Evolutionary conservation across 2,797 vertebrate species (phyloP).

Genomic region (Psittacula echo): DNA sequence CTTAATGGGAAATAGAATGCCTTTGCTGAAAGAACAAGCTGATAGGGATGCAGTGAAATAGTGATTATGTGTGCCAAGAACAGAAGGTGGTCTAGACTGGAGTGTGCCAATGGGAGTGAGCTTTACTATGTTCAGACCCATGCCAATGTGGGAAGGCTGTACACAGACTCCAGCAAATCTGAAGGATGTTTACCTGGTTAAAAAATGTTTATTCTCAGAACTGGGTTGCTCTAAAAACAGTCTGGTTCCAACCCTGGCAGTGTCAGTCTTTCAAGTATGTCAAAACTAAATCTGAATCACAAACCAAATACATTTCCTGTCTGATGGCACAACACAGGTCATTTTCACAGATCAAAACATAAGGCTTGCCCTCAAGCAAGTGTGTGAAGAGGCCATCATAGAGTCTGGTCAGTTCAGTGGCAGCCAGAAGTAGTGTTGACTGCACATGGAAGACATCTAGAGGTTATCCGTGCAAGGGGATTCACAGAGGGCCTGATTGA

Average conservation of each 20-base stretch:
- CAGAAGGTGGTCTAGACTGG: slow-evolving; percentile 10
- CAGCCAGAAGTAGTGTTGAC: background rate
- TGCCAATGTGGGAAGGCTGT: background rate
- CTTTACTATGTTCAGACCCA: background rate
- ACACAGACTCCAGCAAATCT: background rate
- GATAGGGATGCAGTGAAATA: slow-evolving; percentile 20
- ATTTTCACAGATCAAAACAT: background rate
- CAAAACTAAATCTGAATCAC: background rate
- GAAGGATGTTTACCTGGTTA: background rate
- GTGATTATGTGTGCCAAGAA: slow-evolving; percentile 8
- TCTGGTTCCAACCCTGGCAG: background rate
- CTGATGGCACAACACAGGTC: background rate
- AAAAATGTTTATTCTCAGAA: background rate
- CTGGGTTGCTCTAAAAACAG: background rate
- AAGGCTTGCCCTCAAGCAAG: background rate
- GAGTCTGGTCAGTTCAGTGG: background rate
- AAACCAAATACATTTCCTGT: background rate
- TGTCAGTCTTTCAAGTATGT: background rate
- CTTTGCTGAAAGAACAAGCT: slow-evolving; percentile 39
- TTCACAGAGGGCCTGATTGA: background rate
- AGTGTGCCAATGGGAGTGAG: background rate
- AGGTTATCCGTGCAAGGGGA: background rate
- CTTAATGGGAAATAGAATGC: slow-evolving; percentile 27
- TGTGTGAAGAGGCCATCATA: background rate
- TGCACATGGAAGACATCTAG: background rate